Percentiles rank a stretch among this genome's conserved stretches.
These are phyloP conservation scores for Turnix velox DNA, from an alignment of 2,113 vertebrate species.

Conservation along the genomic window DNA sequence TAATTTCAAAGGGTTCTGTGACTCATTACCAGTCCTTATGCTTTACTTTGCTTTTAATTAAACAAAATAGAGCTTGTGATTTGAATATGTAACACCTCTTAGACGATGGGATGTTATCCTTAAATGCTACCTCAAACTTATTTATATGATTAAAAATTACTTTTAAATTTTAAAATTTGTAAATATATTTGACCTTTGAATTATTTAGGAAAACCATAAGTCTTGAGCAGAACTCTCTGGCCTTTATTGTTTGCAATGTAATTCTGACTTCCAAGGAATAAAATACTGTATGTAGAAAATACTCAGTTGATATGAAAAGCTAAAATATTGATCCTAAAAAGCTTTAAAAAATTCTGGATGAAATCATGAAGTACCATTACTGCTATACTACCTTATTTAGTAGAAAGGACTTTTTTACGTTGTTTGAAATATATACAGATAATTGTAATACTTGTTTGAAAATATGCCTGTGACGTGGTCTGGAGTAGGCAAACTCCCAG, in stretches of 20 bases:
- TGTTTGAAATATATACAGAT: not conserved
- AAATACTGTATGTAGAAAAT: not conserved
- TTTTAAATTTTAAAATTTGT: not conserved
- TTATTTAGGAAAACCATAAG: not conserved
- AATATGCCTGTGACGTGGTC: not conserved
- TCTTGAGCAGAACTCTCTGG: not conserved
- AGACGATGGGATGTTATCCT: not conserved
- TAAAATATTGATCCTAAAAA: not conserved
- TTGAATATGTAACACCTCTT: constrained; percentile 17
- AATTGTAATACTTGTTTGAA: not conserved
- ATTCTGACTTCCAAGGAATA: not conserved
- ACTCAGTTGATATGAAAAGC: not conserved
- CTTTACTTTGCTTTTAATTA: constrained; percentile 54
- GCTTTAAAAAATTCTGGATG: not conserved
- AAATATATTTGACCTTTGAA: not conserved
- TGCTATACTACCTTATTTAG: not conserved
- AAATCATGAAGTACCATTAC: not conserved
- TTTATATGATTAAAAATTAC: not conserved
- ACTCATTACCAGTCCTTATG: constrained; percentile 15
- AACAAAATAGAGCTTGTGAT: constrained; percentile 25
- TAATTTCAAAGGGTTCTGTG: constrained; percentile 15
- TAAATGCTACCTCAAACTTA: not conserved
- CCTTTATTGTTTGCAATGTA: not conserved
- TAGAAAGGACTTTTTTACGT: not conserved
- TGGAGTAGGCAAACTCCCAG: not conserved